A percentile compares a stretch with the other conserved stretches of the same genome.
Evolutionary conservation across 30 jellyfish, hydroid and myxozoan species (phyloP).

Genomic region (Cassiopea andromeda): DNA sequence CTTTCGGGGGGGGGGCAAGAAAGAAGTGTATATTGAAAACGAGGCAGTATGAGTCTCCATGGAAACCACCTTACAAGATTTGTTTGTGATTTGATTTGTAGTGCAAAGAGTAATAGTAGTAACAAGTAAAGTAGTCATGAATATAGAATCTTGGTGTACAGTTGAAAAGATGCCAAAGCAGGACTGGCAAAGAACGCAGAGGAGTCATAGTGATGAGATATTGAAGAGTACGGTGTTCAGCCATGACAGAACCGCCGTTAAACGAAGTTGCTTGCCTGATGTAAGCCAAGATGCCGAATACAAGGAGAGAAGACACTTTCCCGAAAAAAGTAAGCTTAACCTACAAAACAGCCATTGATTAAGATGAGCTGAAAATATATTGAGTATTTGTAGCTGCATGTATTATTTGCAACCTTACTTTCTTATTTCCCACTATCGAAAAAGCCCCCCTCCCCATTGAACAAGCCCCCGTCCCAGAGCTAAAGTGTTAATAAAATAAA

Average conservation of each 20-base stretch:
- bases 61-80: background rate
- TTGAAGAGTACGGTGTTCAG: constrained; percentile 79
- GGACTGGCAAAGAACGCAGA: constrained; percentile 96
- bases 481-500: no score
- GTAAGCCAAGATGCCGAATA: constrained; percentile 65
- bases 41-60: constrained; percentile 5
- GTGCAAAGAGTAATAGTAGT: background rate
- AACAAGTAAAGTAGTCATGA: constrained; percentile 37
- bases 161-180: constrained; percentile 94
- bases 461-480: no score
- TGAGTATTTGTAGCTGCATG: no score
- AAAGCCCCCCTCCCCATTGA: no score
- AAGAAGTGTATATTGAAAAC: background rate
- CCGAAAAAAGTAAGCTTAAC: constrained; percentile 73
- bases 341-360: background rate
- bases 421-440: no score
- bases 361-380: no score
- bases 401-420: no score
- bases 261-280: constrained; percentile 42
- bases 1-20: no score
- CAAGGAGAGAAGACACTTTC: constrained; percentile 89
- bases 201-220: constrained; percentile 74
- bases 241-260: constrained; percentile 10
- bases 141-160: constrained; percentile 97
- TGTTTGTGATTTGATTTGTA: background rate